A percentile compares a stretch with the other conserved stretches of the same genome.
phyloP scores from a whole-genome alignment of 2,888 invertebrate genomes.

The Lepidochrysops patricia region DNA sequence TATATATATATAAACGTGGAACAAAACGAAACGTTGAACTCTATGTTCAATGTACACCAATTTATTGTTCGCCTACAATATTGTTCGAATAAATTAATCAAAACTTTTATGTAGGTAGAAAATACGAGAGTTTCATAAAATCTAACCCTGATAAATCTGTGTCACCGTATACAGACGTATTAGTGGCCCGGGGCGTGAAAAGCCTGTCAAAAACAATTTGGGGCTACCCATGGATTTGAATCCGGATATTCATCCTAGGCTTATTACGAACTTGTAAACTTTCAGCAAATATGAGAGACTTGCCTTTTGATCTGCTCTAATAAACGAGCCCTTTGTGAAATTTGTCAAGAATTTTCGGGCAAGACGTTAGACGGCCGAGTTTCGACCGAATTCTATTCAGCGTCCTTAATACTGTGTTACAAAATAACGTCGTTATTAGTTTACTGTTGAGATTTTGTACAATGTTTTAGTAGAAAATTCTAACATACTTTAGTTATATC shows the following conservation, averaged over 20 bases:
- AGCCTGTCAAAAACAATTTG: conserved; percentile 12
- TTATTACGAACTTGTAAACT: conserved; percentile 9
- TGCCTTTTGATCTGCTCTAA: conserved; percentile 9
- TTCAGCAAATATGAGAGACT: conserved; percentile 5
- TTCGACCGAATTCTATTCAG: neutral
- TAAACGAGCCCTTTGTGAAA: conserved; percentile 10
- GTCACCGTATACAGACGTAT: neutral
- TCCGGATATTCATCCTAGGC: conserved; percentile 6
- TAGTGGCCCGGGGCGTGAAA: neutral
- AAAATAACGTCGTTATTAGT: neutral
- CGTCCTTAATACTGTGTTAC: neutral
- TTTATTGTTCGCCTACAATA: neutral
- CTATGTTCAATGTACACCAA: neutral
- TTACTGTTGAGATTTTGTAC: too few relatives aligned
- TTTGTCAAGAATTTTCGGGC: conserved; percentile 11
- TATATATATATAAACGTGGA: too few relatives aligned
- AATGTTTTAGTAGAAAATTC: too few relatives aligned
- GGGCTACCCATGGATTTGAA: conserved; percentile 7
- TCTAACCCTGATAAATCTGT: neutral
- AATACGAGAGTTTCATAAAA: neutral
- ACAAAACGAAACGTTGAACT: too few relatives aligned
- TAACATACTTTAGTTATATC: too few relatives aligned
- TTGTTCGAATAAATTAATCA: conserved; percentile 1
- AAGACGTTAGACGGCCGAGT: conserved; percentile 2
- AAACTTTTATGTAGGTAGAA: neutral